Percentiles rank a stretch among this genome's conserved stretches.
phyloP scores from a whole-genome alignment of 2,888 invertebrate species.

The Macrosiphum euphorbiae region DNA sequence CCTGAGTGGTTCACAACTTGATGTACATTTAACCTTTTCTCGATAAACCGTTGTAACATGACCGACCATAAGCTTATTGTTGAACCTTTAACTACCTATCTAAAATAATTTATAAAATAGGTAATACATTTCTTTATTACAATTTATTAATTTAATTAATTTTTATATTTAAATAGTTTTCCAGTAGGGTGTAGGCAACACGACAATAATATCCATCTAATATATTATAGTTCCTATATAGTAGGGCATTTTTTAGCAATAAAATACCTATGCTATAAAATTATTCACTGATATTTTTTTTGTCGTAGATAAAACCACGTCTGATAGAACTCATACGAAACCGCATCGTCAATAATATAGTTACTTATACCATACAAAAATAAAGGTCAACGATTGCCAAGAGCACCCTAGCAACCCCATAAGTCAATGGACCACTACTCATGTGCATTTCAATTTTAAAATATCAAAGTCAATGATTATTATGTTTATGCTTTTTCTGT shows the following conservation, averaged over 20 bases:
- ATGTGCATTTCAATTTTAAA: not conserved
- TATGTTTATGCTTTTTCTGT: not conserved
- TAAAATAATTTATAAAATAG: not conserved
- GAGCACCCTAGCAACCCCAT: not conserved
- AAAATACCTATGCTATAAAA: not conserved
- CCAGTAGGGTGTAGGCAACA: not conserved
- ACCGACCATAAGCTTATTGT: not conserved
- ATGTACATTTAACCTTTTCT: too few species aligned
- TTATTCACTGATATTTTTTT: not conserved
- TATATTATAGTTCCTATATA: not conserved
- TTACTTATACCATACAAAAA: not conserved
- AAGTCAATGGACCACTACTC: not conserved
- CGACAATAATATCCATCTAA: not conserved
- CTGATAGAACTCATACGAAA: not conserved
- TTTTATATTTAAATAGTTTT: not conserved
- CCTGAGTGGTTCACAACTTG: too few species aligned
- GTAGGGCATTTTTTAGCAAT: not conserved
- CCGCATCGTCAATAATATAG: not conserved
- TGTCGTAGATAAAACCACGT: not conserved
- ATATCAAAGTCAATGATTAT: not conserved
- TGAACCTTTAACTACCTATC: not conserved
- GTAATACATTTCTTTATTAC: not conserved
- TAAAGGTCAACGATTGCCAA: not conserved
- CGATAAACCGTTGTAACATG: too few species aligned
- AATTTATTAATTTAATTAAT: not conserved